phyloP scores from a whole-genome alignment of 1,140 invertebrate genomes.

The Drosophila arawakana region DNA sequence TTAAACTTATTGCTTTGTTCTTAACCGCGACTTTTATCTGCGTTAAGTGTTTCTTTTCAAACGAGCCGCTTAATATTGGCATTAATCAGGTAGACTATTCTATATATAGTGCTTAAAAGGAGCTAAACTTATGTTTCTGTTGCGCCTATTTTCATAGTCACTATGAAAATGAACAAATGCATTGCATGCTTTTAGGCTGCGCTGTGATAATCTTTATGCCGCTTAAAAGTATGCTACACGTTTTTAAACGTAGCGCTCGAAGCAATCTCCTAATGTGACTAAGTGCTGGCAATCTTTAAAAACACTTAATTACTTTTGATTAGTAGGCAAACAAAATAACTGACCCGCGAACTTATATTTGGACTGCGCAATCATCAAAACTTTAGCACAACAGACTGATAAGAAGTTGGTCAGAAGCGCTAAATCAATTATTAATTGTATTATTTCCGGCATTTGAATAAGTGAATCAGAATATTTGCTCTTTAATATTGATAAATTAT shows the following conservation, averaged over 20 bases:
- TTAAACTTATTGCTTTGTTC: constrained; percentile 21
- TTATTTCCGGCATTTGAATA: not conserved
- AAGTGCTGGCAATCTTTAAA: constrained; percentile 10
- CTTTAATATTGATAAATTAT: not conserved
- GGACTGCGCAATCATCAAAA: not conserved
- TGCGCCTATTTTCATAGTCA: not conserved
- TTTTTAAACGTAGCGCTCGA: not conserved
- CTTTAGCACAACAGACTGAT: not conserved
- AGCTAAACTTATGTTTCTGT: not conserved
- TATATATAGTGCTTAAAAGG: constrained; percentile 7
- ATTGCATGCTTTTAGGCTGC: constrained; percentile 42
- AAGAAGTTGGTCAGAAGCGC: not conserved
- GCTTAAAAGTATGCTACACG: constrained; percentile 37
- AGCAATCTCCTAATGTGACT: constrained; percentile 4
- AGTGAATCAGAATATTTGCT: not conserved
- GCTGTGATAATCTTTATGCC: accelerated
- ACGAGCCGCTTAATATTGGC: constrained; percentile 11
- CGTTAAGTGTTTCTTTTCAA: not conserved
- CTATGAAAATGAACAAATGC: not conserved
- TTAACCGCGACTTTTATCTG: constrained; percentile 8
- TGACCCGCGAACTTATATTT: not conserved
- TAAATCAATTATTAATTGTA: not conserved
- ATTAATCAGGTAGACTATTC: not conserved
- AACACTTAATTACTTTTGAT: not conserved
- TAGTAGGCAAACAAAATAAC: constrained; percentile 1